Evolutionary conservation across 2,797 vertebrate species (phyloP).

Genomic region (Sternotherus odoratus): DNA sequence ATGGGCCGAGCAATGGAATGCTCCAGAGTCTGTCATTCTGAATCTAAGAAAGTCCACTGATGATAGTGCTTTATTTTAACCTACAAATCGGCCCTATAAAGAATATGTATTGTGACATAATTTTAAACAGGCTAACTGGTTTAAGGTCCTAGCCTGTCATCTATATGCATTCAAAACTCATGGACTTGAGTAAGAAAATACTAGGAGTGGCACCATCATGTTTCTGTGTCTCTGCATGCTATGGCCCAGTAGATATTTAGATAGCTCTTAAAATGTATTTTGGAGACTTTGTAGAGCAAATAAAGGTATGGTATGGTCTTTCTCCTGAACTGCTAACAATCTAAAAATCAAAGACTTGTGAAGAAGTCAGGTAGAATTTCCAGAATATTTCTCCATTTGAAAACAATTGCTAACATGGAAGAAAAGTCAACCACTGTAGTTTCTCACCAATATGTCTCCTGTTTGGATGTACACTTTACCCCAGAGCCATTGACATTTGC

Average conservation of each 20-base stretch:
- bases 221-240: not conserved
- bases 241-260: not conserved
- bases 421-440: not conserved
- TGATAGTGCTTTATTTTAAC: not conserved
- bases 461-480: not conserved
- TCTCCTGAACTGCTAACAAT: not conserved
- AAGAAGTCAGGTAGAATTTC: conserved; percentile 11
- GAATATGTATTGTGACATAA: not conserved
- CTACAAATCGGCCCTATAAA: not conserved
- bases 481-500: not conserved
- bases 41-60: not conserved
- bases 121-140: not conserved
- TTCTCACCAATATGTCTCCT: not conserved
- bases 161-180: not conserved
- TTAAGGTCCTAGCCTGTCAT: not conserved
- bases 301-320: not conserved
- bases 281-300: conserved; percentile 19
- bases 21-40: not conserved
- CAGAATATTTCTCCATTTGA: not conserved
- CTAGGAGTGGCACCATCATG: not conserved
- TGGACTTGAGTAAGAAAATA: not conserved
- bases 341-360: conserved; percentile 1
- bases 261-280: conserved; percentile 8
- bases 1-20: not conserved
- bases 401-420: not conserved